Conservation (phyloP, 2,797 vertebrate species). For the Otus scops region DNA sequence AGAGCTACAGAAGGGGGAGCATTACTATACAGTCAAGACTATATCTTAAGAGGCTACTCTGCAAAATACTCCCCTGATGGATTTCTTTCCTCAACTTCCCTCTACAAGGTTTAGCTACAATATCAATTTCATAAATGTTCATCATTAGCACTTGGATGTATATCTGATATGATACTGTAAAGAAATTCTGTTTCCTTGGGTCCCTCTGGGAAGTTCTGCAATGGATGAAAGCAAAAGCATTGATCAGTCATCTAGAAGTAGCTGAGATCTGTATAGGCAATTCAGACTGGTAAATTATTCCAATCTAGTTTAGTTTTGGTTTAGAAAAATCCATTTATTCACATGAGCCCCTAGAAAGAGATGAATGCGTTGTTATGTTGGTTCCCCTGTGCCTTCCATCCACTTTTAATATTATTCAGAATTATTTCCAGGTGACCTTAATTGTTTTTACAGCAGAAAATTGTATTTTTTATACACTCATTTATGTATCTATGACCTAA, state of each 20-base stretch:
- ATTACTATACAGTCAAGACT: background rate
- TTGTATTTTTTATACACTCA: background rate
- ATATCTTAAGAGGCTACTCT: background rate
- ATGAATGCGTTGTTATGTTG: background rate
- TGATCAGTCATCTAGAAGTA: background rate
- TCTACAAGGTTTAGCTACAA: background rate
- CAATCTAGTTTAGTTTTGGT: background rate
- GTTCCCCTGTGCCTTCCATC: background rate
- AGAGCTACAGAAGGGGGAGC: background rate
- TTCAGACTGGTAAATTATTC: background rate
- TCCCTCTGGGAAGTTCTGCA: background rate
- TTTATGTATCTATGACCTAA: background rate
- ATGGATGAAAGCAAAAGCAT: background rate
- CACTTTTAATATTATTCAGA: background rate
- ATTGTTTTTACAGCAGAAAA: background rate
- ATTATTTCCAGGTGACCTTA: background rate
- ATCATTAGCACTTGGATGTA: background rate
- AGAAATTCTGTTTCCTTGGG: background rate
- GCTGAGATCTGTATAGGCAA: background rate
- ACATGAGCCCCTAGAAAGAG: background rate
- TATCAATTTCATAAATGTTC: background rate
- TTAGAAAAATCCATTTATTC: background rate
- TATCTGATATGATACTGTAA: background rate
- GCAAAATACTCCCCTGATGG: background rate
- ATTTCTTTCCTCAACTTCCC: background rate